Percentiles rank a stretch among this genome's conserved stretches.
These are phyloP conservation scores for Labia minor DNA, from an alignment of 2,888 invertebrate genomes.

Conservation along the genomic window DNA sequence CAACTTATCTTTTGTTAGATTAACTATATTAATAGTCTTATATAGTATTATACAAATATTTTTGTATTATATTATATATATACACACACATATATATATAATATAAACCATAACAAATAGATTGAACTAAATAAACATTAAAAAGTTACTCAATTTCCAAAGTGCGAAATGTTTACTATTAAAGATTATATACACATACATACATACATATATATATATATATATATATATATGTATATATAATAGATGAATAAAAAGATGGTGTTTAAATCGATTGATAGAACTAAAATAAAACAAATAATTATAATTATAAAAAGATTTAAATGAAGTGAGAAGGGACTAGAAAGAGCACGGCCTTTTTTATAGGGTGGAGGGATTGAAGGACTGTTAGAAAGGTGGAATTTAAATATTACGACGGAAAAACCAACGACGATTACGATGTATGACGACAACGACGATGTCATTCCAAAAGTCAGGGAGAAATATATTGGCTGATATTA, in stretches of 20 bases:
- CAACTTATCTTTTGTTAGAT: background rate
- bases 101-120: background rate
- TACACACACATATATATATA: background rate
- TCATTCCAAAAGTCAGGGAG: slow-evolving; percentile 16
- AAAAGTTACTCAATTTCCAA: no score
- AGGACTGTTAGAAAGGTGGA: background rate
- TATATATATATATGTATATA: background rate
- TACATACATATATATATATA: background rate
- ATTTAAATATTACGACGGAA: background rate
- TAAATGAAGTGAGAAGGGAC: background rate
- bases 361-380: background rate
- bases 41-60: background rate
- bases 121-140: no score
- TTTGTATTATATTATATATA: background rate
- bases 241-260: background rate
- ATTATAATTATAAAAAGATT: background rate
- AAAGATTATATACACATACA: background rate
- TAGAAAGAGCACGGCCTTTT: background rate
- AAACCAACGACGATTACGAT: slow-evolving; percentile 16
- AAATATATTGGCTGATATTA: slow-evolving; percentile 34
- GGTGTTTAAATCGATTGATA: background rate
- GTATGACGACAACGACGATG: background rate
- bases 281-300: background rate
- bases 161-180: no score
- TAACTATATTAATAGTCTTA: background rate